Conservation (phyloP, 2,888 invertebrate genomes). For the Chrysotoxum bicinctum region DNA sequence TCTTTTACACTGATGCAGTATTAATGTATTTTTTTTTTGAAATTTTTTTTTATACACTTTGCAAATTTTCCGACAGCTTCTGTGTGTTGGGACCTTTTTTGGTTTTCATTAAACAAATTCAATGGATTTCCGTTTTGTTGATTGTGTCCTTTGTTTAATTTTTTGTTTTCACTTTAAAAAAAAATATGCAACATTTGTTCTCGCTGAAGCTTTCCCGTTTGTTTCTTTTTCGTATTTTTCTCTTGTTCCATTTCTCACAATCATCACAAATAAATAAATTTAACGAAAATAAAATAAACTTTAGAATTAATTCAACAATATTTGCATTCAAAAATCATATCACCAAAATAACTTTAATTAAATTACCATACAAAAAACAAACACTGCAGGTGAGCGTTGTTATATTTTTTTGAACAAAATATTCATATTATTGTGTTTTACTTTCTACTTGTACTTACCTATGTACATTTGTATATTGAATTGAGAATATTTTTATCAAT, state of each 20-base stretch:
- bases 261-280: constrained; percentile 45
- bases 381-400: constrained; percentile 64
- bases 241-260: constrained; percentile 48
- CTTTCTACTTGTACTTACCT: background rate
- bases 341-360: constrained; percentile 32
- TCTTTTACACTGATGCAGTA: constrained; percentile 66
- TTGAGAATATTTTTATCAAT: constrained; percentile 4
- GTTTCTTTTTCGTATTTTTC: constrained; percentile 48
- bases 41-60: constrained; percentile 26
- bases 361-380: constrained; percentile 31
- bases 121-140: constrained; percentile 6
- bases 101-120: constrained; percentile 24
- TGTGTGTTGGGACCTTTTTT: constrained; percentile 42
- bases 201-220: constrained; percentile 68
- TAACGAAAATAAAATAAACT: background rate
- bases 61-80: constrained; percentile 18
- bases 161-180: background rate
- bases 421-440: constrained; percentile 15
- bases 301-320: constrained; percentile 54
- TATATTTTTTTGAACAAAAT: background rate
- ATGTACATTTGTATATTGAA: background rate
- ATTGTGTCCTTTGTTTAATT: constrained; percentile 23
- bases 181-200: constrained; percentile 55
- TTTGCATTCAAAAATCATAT: constrained; percentile 37
- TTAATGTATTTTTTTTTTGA: constrained; percentile 60